These are phyloP conservation scores for Chloropsis hardwickii DNA, from an alignment of 2,113 vertebrate genomes.

Conservation along the genomic window DNA sequence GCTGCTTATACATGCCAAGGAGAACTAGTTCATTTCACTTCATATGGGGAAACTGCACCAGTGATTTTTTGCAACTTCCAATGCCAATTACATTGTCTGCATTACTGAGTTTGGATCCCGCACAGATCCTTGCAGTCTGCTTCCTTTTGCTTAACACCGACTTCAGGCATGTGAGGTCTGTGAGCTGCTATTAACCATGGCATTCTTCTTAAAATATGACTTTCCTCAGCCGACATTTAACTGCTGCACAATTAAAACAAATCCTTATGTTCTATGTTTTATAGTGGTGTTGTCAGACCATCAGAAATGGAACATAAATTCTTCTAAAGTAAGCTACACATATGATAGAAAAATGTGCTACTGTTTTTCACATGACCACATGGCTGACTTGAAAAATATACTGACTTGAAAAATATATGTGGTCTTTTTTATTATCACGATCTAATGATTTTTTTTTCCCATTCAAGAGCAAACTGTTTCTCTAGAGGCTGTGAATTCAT, in stretches of 20 bases:
- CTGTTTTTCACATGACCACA: not conserved
- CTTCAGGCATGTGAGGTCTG: not conserved
- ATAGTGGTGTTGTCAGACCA: not conserved
- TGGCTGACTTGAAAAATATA: not conserved
- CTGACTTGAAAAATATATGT: not conserved
- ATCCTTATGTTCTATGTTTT: not conserved
- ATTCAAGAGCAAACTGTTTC: not conserved
- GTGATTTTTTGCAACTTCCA: not conserved
- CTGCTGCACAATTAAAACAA: not conserved
- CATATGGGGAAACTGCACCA: fast-evolving
- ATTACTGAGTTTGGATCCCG: not conserved
- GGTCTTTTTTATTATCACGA: not conserved
- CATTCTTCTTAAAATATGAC: not conserved
- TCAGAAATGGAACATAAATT: not conserved
- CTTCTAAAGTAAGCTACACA: not conserved
- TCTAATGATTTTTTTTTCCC: not conserved
- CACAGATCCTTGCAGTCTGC: not conserved
- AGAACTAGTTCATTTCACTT: not conserved
- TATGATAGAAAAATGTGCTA: not conserved
- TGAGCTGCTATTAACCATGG: not conserved
- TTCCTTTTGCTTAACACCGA: not conserved
- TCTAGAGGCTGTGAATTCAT: not conserved
- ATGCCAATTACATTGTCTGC: not conserved
- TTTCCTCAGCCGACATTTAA: not conserved
- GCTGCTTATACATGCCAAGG: not conserved